phyloP scores from a whole-genome alignment of 2,888 invertebrate genomes.

The Cheilosia urbana region DNA sequence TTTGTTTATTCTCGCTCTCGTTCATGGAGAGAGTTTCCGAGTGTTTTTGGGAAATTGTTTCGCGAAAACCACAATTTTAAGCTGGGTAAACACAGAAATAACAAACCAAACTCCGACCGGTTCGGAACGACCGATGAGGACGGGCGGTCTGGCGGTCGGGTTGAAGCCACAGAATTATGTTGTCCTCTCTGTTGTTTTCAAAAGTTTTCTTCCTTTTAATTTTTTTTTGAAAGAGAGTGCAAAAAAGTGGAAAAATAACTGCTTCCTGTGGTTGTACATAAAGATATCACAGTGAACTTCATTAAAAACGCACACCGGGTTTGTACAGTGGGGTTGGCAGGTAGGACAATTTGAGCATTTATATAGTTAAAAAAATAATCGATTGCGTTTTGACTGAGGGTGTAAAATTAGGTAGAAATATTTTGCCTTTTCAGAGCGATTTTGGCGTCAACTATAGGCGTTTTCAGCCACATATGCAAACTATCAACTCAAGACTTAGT shows the following conservation, averaged over 20 bases:
- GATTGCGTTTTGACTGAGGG: too few species aligned
- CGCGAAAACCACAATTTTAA: conserved; percentile 71
- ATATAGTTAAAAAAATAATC: too few species aligned
- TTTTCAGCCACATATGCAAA: too few species aligned
- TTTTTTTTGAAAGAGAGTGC: conserved; percentile 10
- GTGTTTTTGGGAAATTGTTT: conserved; percentile 59
- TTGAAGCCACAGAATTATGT: conserved; percentile 65
- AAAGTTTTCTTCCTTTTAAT: conserved; percentile 29
- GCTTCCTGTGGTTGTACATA: conserved; percentile 55
- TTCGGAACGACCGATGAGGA: background rate
- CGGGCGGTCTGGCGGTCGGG: conserved; percentile 11
- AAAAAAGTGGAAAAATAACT: conserved; percentile 54
- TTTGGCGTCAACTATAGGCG: too few species aligned
- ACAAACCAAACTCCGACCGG: conserved; percentile 49
- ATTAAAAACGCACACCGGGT: conserved; percentile 25
- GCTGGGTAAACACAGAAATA: conserved; percentile 51
- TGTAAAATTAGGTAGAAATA: too few species aligned
- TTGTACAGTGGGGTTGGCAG: conserved; percentile 22
- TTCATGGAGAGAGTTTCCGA: conserved; percentile 19
- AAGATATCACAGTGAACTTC: conserved; percentile 33
- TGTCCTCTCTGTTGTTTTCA: conserved; percentile 49
- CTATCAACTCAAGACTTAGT: too few species aligned
- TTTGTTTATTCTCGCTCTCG: background rate
- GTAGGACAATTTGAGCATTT: background rate
- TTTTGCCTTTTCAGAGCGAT: too few species aligned